phyloP scores from a whole-genome alignment of 2,113 vertebrate species.

The Saccopteryx bilineata region DNA sequence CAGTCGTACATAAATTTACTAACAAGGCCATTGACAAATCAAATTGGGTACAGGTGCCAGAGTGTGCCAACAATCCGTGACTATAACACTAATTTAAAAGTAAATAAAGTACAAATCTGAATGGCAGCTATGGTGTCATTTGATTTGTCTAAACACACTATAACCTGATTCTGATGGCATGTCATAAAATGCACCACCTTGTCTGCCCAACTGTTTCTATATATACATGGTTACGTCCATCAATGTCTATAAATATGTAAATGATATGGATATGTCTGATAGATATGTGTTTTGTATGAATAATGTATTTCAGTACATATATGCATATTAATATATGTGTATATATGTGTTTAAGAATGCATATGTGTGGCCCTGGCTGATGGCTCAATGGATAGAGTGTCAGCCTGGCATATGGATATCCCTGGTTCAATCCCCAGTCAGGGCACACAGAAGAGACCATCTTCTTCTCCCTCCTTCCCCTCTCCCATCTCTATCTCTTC shows the following conservation, averaged over 20 bases:
- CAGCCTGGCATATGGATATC: too few species aligned
- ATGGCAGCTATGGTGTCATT: not conserved
- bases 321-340: not conserved
- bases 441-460: too few species aligned
- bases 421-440: too few species aligned
- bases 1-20: fast-evolving
- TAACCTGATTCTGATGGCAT: too few species aligned
- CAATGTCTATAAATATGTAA: too few species aligned
- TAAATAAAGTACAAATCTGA: too few species aligned
- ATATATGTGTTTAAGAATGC: not conserved
- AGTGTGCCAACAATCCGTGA: fast-evolving
- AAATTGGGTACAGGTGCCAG: not conserved
- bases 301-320: not conserved
- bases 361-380: too few species aligned
- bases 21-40: not conserved
- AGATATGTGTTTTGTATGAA: not conserved
- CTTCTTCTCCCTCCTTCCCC: too few species aligned
- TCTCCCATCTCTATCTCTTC: too few species aligned
- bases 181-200: fast-evolving
- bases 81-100: not conserved
- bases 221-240: fast-evolving
- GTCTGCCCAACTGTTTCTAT: not conserved
- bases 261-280: not conserved
- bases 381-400: too few species aligned
- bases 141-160: not conserved